Evolutionary conservation across 1,140 invertebrate species (phyloP), one percentile per base, ranked within the genome.

Genomic region (Cyrtorhinus lividipennis): DNA sequence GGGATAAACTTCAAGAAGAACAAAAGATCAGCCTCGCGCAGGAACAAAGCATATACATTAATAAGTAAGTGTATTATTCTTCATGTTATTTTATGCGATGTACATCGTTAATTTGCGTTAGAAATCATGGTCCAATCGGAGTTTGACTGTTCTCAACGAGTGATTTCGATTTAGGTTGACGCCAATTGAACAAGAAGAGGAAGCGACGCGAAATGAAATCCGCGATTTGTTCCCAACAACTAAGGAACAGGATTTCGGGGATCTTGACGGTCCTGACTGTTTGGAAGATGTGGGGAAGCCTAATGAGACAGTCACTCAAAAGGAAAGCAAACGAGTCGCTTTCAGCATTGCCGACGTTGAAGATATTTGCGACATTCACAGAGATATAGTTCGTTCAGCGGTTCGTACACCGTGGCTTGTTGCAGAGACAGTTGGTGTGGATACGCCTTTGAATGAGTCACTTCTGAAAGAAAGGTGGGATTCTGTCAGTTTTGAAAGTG

Each of bases 21-120:
- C 79, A 80, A 23, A 79, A 84, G 66, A 76, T 77, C 66, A 80
- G 82, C 66, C 81, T 86, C 65, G 77, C 79, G 30, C 86, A 90
- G 67, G 83, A 90, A 61, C 85, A 90, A 57, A 86, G 82, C 68
- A 72, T 95, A 10, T 97, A 91, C 74, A 81, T 84, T 62, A 88
- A 83, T 26, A 91, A 87, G 77, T 81, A 71, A 76, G 73, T 66
- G n/a, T n/a, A n/a, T n/a, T n/a, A n/a, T n/a, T n/a, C n/a, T n/a
- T n/a, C n/a, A n/a, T n/a, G n/a, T n/a, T n/a, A n/a, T n/a, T n/a
- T n/a, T n/a, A n/a, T n/a, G n/a, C n/a, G n/a, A n/a, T n/a, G n/a
- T n/a, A n/a, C n/a, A n/a, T n/a, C n/a, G n/a, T n/a, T n/a, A n/a
- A n/a, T n/a, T n/a, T n/a, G n/a, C n/a, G n/a, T n/a, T n/a, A n/a